Evolutionary conservation across 2,888 invertebrate genomes (phyloP).

Genomic region (Dioctria linearis): DNA sequence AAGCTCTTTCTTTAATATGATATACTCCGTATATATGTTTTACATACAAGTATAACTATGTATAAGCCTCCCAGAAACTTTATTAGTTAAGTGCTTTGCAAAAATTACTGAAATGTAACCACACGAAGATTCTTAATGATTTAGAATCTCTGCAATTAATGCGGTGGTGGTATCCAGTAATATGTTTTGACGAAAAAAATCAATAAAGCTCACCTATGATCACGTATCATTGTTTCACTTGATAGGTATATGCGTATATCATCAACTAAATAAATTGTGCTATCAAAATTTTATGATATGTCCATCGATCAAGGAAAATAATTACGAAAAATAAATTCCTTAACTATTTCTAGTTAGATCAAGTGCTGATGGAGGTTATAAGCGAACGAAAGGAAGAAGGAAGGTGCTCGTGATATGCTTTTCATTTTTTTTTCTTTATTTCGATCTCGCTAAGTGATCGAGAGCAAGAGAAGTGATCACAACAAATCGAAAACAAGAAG

Average conservation of each 20-base stretch:
- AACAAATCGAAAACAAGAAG: slow-evolving; percentile 52
- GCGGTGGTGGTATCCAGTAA: slow-evolving; percentile 26
- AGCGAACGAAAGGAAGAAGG: slow-evolving; percentile 10
- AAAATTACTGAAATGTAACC: not conserved
- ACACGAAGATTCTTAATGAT: not conserved
- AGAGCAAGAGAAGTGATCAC: slow-evolving; percentile 44
- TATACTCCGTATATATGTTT: slow-evolving; percentile 9
- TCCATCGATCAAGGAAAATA: slow-evolving; percentile 52
- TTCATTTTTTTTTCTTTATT: slow-evolving; percentile 14
- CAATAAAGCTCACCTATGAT: slow-evolving; percentile 43
- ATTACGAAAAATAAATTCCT: slow-evolving; percentile 53
- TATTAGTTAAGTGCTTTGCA: not conserved
- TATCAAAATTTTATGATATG: slow-evolving; percentile 54
- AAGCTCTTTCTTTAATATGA: slow-evolving; percentile 6
- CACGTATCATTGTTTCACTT: slow-evolving; percentile 14
- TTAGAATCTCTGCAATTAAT: slow-evolving; percentile 17
- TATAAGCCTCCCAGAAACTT: too few species aligned
- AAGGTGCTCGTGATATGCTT: slow-evolving; percentile 1
- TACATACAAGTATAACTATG: too few species aligned
- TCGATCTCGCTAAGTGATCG: slow-evolving; percentile 1
- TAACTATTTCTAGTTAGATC: slow-evolving; percentile 48
- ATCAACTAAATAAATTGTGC: slow-evolving; percentile 43
- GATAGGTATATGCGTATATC: not conserved
- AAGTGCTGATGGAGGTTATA: slow-evolving; percentile 20
- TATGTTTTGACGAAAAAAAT: slow-evolving; percentile 38